phyloP scores from a whole-genome alignment of 2,888 invertebrate genomes.

The Leptodirus hochenwartii region DNA sequence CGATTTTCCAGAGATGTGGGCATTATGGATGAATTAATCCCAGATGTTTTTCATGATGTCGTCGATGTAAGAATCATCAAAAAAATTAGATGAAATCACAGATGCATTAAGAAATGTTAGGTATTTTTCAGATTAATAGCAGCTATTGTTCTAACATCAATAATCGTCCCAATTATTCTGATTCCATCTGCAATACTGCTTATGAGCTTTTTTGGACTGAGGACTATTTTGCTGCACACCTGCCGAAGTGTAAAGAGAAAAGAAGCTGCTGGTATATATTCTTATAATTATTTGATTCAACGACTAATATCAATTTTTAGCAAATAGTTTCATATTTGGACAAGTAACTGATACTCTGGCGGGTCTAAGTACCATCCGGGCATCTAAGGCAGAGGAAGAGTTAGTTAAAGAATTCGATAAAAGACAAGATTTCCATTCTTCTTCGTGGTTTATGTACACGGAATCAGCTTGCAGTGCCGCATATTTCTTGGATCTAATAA shows the following conservation, averaged over 20 bases:
- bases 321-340: conserved; percentile 42
- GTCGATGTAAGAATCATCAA: conserved; percentile 29
- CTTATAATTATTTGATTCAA: no score
- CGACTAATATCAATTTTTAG: conserved; percentile 14
- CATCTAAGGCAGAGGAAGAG: conserved; percentile 42
- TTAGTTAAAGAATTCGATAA: conserved; percentile 43
- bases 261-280: conserved; percentile 44
- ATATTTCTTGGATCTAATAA: conserved; percentile 43
- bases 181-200: conserved; percentile 45
- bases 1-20: conserved; percentile 56
- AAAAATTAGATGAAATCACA: no score
- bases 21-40: conserved; percentile 33
- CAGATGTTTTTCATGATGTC: conserved; percentile 31
- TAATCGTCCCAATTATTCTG: conserved; percentile 51
- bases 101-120: no score
- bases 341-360: conserved; percentile 57
- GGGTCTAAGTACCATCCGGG: conserved; percentile 61
- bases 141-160: conserved; percentile 48
- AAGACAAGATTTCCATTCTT: conserved; percentile 45
- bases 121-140: conserved; percentile 44
- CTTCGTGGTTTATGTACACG: conserved; percentile 52
- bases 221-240: conserved; percentile 51
- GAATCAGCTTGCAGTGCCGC: conserved; percentile 46
- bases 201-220: conserved; percentile 40
- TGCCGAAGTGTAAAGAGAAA: conserved; percentile 56